Evolutionary conservation across 2,888 invertebrate species (phyloP), one percentile per base, ranked within the genome.

Genomic region (Aphrophora alni): DNA sequence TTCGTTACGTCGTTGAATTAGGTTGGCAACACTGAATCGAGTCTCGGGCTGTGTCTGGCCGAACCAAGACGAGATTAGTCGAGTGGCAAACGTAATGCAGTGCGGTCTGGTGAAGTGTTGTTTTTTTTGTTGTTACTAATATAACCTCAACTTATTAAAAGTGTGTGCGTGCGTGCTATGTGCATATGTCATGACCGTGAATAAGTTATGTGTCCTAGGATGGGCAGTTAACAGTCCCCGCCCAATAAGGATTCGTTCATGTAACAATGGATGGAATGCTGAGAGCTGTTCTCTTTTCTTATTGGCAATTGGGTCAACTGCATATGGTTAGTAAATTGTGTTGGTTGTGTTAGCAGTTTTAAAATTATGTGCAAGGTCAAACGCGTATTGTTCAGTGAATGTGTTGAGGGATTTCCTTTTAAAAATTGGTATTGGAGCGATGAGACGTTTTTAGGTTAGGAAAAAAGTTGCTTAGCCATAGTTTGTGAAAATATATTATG

Each of bases 251-350:
- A 79, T 74, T 59, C 68, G 33, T 33, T 33, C 33, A 3, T 33
- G 3, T 8, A 8, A 79, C 86, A 85, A 89, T 89, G 89, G 89
- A 89, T 87, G 88, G 88, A 86, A 88, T 89, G 85, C 87, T 89
- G 84, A 88, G 88, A 85, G 88, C 89, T 84, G 87, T 89, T 84
- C 87, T 89, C 84, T 87, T 89, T 84, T 87, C 88, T 83, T 88
- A 88, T 84, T 87, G 87, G 86, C 87, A 87, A 86, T 51, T 82
- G 51, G 80, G 80, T 38, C 80, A 80, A 80, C 80, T 82, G 69
- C 70, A 80, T 80, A 80, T 81, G 75, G 71, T 81, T 77, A 77
- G 77, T 74, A 33, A 28, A 59, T 77, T 76, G n/a, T n/a, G n/a
- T 33, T 33, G 3, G 33, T 33, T 33, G 33, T 33, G 33, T 33